These are phyloP conservation scores for Philereme transversata DNA, from an alignment of 2,888 invertebrate species.

Conservation along the genomic window DNA sequence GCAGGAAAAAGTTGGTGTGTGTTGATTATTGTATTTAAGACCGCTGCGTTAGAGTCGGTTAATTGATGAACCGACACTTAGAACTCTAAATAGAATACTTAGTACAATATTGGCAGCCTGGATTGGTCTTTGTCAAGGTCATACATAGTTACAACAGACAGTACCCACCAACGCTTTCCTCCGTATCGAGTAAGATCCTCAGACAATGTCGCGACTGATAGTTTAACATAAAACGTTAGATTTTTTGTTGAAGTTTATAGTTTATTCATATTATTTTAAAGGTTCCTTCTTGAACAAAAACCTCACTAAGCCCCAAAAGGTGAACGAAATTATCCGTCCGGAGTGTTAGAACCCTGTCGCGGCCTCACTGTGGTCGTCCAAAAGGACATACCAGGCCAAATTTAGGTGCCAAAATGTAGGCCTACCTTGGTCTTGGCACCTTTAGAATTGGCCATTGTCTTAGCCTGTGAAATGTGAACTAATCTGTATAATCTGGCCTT, in stretches of 20 bases:
- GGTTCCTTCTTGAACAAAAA: slow-evolving; percentile 39
- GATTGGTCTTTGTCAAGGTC: too few relatives aligned
- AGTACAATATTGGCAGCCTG: too few relatives aligned
- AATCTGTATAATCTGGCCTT: slow-evolving; percentile 47
- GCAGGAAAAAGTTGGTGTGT: too few relatives aligned
- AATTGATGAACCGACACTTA: too few relatives aligned
- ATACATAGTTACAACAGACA: too few relatives aligned
- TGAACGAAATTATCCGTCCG: slow-evolving; percentile 80
- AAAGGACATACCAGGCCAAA: slow-evolving; percentile 30
- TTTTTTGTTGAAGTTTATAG: slow-evolving; percentile 3
- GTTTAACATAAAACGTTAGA: slow-evolving; percentile 9
- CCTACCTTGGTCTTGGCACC: slow-evolving; percentile 28
- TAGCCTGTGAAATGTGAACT: slow-evolving; percentile 58
- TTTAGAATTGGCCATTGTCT: slow-evolving; percentile 27
- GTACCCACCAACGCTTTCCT: too few relatives aligned
- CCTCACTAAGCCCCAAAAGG: slow-evolving; percentile 51
- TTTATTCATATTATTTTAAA: slow-evolving; percentile 11
- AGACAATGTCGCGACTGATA: slow-evolving; percentile 10
- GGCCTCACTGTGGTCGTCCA: slow-evolving; percentile 57
- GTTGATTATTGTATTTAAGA: too few relatives aligned
- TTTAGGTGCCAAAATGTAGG: slow-evolving; percentile 31
- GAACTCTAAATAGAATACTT: too few relatives aligned
- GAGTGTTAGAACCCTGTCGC: slow-evolving; percentile 64
- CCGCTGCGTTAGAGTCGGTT: too few relatives aligned
- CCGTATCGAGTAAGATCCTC: too few relatives aligned